Percentiles rank a stretch among this genome's conserved stretches.
phyloP scores from a whole-genome alignment of 2,797 vertebrate genomes.

The Typhlichthys subterraneus region DNA sequence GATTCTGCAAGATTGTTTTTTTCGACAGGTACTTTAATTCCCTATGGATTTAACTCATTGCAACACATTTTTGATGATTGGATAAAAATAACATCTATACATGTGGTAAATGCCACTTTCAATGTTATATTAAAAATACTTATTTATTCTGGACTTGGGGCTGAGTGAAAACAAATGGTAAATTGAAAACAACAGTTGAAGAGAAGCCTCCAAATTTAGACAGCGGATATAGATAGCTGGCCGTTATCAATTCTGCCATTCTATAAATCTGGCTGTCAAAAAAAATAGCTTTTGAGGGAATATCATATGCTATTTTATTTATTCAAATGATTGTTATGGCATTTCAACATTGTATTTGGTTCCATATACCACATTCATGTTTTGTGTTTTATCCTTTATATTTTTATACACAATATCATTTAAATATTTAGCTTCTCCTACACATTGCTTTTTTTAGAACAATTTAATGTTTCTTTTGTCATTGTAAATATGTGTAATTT shows the following conservation, averaged over 20 bases:
- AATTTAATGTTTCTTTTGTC: conserved; percentile 57
- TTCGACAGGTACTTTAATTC: too few species aligned
- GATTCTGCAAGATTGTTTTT: not conserved
- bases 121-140: too few species aligned
- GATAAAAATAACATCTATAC: conserved; percentile 16
- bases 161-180: too few species aligned
- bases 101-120: conserved; percentile 14
- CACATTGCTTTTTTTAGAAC: conserved; percentile 46
- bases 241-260: too few species aligned
- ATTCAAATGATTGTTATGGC: conserved; percentile 61
- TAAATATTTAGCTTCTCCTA: not conserved
- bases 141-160: too few species aligned
- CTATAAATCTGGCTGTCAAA: conserved; percentile 25
- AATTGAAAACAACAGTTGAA: too few species aligned
- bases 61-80: conserved; percentile 21
- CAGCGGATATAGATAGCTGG: too few species aligned
- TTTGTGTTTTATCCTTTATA: conserved; percentile 1
- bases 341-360: conserved; percentile 38
- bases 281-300: conserved; percentile 10
- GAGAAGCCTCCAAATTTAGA: too few species aligned
- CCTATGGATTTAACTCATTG: too few species aligned
- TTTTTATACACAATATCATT: conserved; percentile 28
- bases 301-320: conserved; percentile 51
- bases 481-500: conserved; percentile 77
- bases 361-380: not conserved